phyloP scores from a whole-genome alignment of 2,888 invertebrate genomes.

The Noctua pronuba region DNA sequence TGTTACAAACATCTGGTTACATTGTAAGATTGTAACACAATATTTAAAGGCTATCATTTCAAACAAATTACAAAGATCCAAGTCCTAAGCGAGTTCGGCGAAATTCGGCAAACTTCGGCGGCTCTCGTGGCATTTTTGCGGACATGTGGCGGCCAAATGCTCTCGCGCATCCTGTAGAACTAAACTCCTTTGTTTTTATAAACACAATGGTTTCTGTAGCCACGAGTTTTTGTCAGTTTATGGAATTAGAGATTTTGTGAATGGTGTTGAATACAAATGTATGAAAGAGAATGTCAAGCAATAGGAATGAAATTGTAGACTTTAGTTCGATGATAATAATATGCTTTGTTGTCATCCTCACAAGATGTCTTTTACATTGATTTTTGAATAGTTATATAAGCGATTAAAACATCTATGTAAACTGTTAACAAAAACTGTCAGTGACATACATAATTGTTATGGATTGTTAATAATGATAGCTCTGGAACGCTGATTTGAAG shows the following conservation, averaged over 20 bases:
- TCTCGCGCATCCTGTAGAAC: conserved; percentile 74
- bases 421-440: neutral
- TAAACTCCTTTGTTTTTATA: conserved; percentile 63
- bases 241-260: conserved; percentile 35
- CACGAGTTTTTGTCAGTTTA: conserved; percentile 48
- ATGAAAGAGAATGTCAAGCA: conserved; percentile 1
- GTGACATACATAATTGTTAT: neutral
- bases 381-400: neutral
- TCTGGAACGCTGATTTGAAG: neutral
- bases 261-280: conserved; percentile 39
- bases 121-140: conserved; percentile 76
- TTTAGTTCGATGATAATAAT: neutral
- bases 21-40: conserved; percentile 39
- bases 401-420: neutral
- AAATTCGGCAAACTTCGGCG: conserved; percentile 73
- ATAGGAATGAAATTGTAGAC: neutral
- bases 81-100: conserved; percentile 66
- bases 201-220: conserved; percentile 47
- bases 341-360: neutral
- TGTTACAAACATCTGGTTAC: conserved; percentile 50
- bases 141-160: conserved; percentile 86
- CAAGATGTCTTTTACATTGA: neutral
- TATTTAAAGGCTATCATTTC: conserved; percentile 10
- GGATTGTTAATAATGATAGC: neutral
- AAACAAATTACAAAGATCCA: conserved; percentile 3